Evolutionary conservation across 2,888 invertebrate genomes (phyloP), one percentile per base, ranked within the genome.

Genomic region (Meganola albula): DNA sequence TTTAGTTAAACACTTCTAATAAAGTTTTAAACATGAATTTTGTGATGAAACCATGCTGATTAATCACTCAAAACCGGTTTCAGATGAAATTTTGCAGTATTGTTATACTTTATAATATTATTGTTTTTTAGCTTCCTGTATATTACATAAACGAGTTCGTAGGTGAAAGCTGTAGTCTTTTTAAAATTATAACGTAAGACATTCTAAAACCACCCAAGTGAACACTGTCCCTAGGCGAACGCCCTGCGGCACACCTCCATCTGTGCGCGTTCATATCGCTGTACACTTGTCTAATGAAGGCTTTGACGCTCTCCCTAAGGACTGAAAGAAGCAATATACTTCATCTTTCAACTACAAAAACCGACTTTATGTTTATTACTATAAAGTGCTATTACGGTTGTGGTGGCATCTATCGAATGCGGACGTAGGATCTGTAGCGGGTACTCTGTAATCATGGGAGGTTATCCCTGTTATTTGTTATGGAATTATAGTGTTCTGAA

Each of bases 221-320:
- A n/a, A n/a, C n/a, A n/a, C n/a, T 13, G 49, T 49, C 31, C 48
- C 37, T 30, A 53, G 13, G 29, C 28, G 27, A 28, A 28, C 28
- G 31, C 57, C 59, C 45, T 53, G 57, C 38, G 55, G 54, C 49
- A 58, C 54, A 44, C 55, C 53, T 48, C 43, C 48, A 34, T 48
- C 49, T 53, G 43, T 53, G 37, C 36, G 42, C 52, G 32, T 48
- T 52, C 54, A 53, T 53, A 58, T 47, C 53, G 47, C 48, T 53
- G 53, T 56, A 56, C 58, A 52, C 59, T 54, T 51, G 59, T 57
- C 62, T 69, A 64, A 66, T 64, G 68, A 67, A 66, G 58, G 59
- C 63, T 61, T 58, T 63, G 56, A 53, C 55, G 60, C 53, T 59
- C 59, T 53, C 56, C 53, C 57, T 27, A 51, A 54, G 53, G 51